Evolutionary conservation across 2,113 vertebrate species (phyloP), one percentile per base, ranked within the genome.

Genomic region (Haplochromis vanheusdeni): DNA sequence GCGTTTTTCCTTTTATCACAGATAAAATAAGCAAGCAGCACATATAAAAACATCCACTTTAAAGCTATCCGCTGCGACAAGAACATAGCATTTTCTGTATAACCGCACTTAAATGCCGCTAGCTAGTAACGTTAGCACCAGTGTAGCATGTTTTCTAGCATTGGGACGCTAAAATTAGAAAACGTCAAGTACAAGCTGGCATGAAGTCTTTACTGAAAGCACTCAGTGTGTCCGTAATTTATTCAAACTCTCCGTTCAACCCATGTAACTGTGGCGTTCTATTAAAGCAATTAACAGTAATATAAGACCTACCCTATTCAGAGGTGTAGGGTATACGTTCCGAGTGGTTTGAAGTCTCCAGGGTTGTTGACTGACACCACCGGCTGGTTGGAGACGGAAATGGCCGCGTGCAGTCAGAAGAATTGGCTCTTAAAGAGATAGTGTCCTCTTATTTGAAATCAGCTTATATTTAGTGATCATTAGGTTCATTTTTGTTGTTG

Each of bases 341-440:
- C 56, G 42, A 88, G 65, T 90, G 83, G 81, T 88, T 93, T 91
- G 81, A 89, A 88, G 89, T 95, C 91, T 93, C 62, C 83, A 87
- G 81, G 31, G 82, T 87, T 90, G 93, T 94, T 96, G 95, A 96
- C 87, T 95, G 96, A 96, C 96, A 95, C 95, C 89, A 65, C 95
- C 95, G 95, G 95, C 95, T 95, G 94, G 75, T 51, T 51, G 51
- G 13, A 42, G 84, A 94, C 95, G 94, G 95, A 95, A 95, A 96
- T 89, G 92, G 90, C 93, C 87, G 92, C 91, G 65, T 83, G 77
- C 33, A n/a, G 17, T 75, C 89, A 47, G 52, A 80, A 81, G 14
- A 75, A 3, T 26, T 10, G 84, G 85, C 77, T 90, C 91, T 96
- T 96, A 96, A 96, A 96, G 95, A 28, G 21, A 93, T 93, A 95